Percentiles rank a stretch among this genome's conserved stretches.
Evolutionary conservation across 2,797 vertebrate species (phyloP).

Genomic region (Psittacula derbiana): DNA sequence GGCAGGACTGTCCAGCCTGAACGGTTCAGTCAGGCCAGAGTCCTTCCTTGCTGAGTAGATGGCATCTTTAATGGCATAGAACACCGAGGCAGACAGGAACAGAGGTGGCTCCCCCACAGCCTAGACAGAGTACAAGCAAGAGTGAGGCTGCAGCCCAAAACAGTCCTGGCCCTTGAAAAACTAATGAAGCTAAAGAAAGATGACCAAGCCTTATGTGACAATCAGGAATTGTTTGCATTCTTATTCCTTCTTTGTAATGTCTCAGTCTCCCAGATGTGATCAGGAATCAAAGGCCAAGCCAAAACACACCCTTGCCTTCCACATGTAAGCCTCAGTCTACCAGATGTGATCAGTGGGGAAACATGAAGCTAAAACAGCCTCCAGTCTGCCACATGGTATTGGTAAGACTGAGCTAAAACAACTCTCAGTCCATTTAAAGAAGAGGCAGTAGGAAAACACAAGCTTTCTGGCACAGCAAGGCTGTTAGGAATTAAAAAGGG

Average conservation of each 20-base stretch:
- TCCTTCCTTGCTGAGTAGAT: conserved; percentile 77
- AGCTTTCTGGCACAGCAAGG: neutral
- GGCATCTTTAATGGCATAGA: conserved; percentile 95
- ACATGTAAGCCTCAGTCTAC: neutral
- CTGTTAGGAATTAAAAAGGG: neutral
- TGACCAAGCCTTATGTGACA: neutral
- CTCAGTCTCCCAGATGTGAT: neutral
- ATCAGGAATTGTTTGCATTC: neutral
- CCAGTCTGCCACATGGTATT: neutral
- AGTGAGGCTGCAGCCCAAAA: neutral
- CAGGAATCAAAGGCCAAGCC: neutral
- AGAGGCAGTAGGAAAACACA: neutral
- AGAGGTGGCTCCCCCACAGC: conserved; percentile 95
- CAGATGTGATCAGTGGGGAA: neutral
- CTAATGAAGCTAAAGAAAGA: neutral
- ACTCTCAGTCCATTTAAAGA: neutral
- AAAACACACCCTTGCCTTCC: neutral
- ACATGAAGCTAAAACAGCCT: neutral
- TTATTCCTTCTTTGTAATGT: neutral
- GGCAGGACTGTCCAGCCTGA: conserved; percentile 92
- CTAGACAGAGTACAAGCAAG: conserved; percentile 65
- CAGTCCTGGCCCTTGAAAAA: neutral
- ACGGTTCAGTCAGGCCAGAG: conserved; percentile 72
- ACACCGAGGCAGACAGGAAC: conserved; percentile 90
- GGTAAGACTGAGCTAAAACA: neutral